phyloP scores from a whole-genome alignment of 2,113 vertebrate genomes.

The Dasyprocta punctata region DNA sequence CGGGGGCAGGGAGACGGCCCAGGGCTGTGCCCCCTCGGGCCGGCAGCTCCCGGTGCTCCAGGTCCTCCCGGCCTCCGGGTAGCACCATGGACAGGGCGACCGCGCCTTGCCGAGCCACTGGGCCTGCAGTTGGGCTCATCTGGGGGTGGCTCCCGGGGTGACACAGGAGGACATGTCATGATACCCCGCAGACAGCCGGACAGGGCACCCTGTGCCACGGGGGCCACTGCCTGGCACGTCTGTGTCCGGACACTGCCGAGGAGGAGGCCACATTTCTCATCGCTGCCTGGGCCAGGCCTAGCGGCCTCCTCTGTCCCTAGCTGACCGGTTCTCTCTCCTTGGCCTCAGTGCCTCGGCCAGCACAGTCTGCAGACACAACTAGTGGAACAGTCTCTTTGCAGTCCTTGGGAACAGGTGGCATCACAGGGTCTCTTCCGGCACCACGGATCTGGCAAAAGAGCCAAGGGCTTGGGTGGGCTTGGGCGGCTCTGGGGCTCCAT shows the following conservation, averaged over 20 bases:
- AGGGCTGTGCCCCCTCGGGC: not conserved
- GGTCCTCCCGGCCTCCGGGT: not conserved
- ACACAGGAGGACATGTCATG: not conserved
- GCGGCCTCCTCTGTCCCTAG: not conserved
- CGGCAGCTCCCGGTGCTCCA: not conserved
- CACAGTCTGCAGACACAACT: not conserved
- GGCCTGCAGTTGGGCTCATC: not conserved
- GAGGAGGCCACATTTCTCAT: not conserved
- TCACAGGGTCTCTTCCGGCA: not conserved
- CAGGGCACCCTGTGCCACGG: not conserved
- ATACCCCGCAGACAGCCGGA: not conserved
- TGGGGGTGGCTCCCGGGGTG: not conserved
- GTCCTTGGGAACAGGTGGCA: not conserved
- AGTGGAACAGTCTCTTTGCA: not conserved
- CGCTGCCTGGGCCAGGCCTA: accelerated
- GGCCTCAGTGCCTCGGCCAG: not conserved
- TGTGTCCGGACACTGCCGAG: accelerated
- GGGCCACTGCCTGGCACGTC: not conserved
- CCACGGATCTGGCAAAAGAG: not conserved
- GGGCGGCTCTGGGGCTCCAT: not conserved
- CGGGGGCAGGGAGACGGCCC: accelerated
- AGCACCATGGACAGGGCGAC: not conserved
- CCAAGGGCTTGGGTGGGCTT: not conserved
- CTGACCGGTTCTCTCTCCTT: not conserved
- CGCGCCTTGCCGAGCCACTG: not conserved